Evolutionary conservation across 2,113 vertebrate species (phyloP), one percentile per base, ranked within the genome.

Genomic region (Typhlomys cinereus): DNA sequence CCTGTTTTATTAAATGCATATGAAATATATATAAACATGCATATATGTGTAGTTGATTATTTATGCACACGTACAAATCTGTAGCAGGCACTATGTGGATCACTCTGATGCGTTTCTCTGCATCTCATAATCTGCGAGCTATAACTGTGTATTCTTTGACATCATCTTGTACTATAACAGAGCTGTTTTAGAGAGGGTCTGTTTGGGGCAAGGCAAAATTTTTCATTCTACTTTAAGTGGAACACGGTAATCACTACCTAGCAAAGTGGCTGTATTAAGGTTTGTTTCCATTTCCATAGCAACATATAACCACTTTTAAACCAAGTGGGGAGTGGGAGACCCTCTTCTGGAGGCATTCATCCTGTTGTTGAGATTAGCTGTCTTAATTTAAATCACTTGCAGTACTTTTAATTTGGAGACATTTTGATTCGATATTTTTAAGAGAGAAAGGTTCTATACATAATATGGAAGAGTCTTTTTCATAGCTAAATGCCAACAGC

Each of bases 401-500:
- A 44, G 27, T 82, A 54, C 94, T 95, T 67, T 69, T 64, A 95
- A 92, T 82, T 96, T 46, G 14, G 88, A 85, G 91, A 95, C 50
- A 75, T 85, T 95, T 78, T 12, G 71, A 95, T 66, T 89, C 89
- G 73, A 90, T 94, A 96, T 96, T 91, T 14, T 34, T 85, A 90
- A 97, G 83, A 59, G 25, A 84, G 57, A 69, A 29, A 8, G 48
- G 13, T 91, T 95, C 84, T 82, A 73, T 84, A 86, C 52, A 34
- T 95, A 73, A 73, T 95, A 76, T 71, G 88, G 93, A 96, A 94
- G 91, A 84, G 67, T 94, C 86, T 85, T 82, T 18, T 91, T 90
- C 73, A 83, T 94, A 88, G 80, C 85, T 96, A 75, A 95, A 96
- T 96, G 91, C 92, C 93, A 85, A 74, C 41, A 62, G 88, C 89